A percentile compares a stretch with the other conserved stretches of the same genome.
phyloP scores from a whole-genome alignment of 1,140 invertebrate genomes.

The Argopecten irradians region DNA sequence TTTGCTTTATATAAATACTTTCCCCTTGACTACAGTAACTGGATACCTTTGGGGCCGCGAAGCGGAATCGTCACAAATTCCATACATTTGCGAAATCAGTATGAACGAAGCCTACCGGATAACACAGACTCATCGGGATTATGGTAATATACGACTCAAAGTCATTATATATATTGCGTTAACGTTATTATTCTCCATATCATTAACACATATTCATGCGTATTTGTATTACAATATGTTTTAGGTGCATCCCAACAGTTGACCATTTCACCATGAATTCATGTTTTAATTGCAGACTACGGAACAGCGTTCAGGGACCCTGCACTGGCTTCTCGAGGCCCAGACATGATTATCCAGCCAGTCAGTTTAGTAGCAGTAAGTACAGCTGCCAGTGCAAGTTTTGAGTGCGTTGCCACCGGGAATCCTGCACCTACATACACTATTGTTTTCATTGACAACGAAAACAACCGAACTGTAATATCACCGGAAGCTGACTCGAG shows the following conservation, averaged over 20 bases:
- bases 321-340: conserved; percentile 44
- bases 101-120: conserved; percentile 63
- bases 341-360: conserved; percentile 54
- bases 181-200: too few relatives aligned
- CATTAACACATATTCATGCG: too few relatives aligned
- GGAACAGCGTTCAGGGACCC: conserved; percentile 54
- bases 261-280: too few relatives aligned
- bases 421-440: conserved; percentile 93
- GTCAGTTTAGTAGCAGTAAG: conserved; percentile 50
- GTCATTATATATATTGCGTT: too few relatives aligned
- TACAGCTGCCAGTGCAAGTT: conserved; percentile 32
- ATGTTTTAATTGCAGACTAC: conserved; percentile 57
- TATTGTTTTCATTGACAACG: conserved; percentile 39
- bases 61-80: conserved; percentile 29
- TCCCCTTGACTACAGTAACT: too few relatives aligned
- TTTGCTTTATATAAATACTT: too few relatives aligned
- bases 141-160: conserved; percentile 56
- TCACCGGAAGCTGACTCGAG: conserved; percentile 79
- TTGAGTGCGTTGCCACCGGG: conserved; percentile 89
- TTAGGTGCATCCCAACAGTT: too few relatives aligned
- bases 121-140: conserved; percentile 58
- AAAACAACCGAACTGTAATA: conserved; percentile 77
- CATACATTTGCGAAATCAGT: conserved; percentile 70
- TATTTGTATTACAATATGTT: too few relatives aligned
- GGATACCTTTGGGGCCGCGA: conserved; percentile 49